These are phyloP conservation scores for Rachycentron canadum DNA, from an alignment of 2,797 vertebrate species.

Conservation along the genomic window DNA sequence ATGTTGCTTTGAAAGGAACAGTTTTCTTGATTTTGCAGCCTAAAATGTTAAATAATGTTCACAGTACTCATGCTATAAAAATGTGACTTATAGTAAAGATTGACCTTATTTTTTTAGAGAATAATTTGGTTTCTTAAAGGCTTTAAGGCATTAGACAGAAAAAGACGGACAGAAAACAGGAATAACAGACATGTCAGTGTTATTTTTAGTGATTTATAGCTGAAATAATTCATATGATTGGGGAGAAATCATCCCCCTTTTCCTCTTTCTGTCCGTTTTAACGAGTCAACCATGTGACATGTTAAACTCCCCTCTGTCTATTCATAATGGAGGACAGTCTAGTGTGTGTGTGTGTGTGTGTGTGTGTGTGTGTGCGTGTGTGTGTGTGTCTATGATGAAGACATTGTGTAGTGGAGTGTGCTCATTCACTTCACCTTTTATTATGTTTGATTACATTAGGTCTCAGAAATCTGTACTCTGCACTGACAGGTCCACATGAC, in stretches of 20 bases:
- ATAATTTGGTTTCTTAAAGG: too few species aligned
- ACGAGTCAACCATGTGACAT: not conserved
- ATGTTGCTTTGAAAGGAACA: too few species aligned
- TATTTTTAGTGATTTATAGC: not conserved
- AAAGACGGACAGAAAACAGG: not conserved
- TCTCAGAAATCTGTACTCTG: not conserved
- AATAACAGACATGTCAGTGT: not conserved
- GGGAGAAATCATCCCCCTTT: not conserved
- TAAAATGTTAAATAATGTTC: not conserved
- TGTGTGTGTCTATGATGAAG: not conserved
- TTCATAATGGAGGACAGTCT: not conserved
- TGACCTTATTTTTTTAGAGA: too few species aligned
- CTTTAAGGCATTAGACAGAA: not conserved
- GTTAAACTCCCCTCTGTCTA: not conserved
- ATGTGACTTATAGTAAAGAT: too few species aligned
- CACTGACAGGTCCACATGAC: rapidly evolving
- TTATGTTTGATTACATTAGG: not conserved
- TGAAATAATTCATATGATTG: constrained; percentile 4
- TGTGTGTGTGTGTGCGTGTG: not conserved
- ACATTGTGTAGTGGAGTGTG: not conserved
- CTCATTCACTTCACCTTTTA: too few species aligned
- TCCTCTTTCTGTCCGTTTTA: not conserved
- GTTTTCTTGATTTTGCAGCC: not conserved
- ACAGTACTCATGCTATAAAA: not conserved
- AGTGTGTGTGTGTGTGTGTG: not conserved